Evolutionary conservation across 2,113 vertebrate species (phyloP).

Genomic region (Calidris pugnax): DNA sequence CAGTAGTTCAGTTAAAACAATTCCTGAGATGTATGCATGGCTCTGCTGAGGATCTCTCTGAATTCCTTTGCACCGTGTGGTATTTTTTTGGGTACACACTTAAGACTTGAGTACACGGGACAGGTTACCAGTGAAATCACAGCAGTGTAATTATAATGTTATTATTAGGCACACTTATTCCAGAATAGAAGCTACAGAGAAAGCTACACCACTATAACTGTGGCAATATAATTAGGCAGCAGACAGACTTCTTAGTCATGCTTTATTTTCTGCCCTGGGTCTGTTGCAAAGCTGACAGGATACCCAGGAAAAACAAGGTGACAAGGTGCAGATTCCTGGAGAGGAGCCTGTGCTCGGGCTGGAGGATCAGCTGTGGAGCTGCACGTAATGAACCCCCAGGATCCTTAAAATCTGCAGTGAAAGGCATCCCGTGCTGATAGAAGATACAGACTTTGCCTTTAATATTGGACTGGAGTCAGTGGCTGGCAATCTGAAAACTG

Average conservation of each 20-base stretch:
- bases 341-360: not conserved
- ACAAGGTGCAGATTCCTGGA: not conserved
- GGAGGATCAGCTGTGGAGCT: not conserved
- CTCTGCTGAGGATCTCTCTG: not conserved
- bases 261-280: not conserved
- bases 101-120: not conserved
- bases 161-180: not conserved
- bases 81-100: not conserved
- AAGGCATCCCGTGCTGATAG: fast-evolving
- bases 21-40: fast-evolving
- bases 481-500: not conserved
- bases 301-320: not conserved
- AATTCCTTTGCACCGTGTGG: not conserved
- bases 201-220: not conserved
- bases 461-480: not conserved
- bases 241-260: not conserved
- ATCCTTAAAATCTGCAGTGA: not conserved
- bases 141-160: not conserved
- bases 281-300: not conserved
- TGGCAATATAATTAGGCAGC: not conserved
- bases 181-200: not conserved
- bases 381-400: not conserved
- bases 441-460: not conserved
- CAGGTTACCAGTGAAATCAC: not conserved
- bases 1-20: not conserved